phyloP scores from a whole-genome alignment of 2,888 invertebrate genomes.

The Catocala sponsa region DNA sequence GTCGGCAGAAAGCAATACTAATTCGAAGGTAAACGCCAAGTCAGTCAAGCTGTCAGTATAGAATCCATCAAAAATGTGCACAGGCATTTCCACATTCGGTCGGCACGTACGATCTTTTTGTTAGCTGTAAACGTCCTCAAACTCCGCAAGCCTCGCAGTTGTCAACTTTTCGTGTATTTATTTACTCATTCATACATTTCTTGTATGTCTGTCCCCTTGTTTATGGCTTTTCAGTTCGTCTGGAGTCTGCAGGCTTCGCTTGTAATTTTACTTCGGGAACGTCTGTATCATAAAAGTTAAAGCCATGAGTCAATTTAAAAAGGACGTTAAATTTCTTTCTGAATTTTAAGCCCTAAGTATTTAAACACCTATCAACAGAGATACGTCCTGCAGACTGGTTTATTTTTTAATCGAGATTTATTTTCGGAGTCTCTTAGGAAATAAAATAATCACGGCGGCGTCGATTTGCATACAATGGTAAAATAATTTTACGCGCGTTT shows the following conservation, averaged over 20 bases:
- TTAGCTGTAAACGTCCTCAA: slow-evolving; percentile 72
- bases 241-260: slow-evolving; percentile 35
- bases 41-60: slow-evolving; percentile 63
- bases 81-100: slow-evolving; percentile 71
- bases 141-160: slow-evolving; percentile 64
- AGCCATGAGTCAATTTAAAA: slow-evolving; percentile 54
- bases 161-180: slow-evolving; percentile 76
- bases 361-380: slow-evolving; percentile 76
- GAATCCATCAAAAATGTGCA: slow-evolving; percentile 71
- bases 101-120: slow-evolving; percentile 73
- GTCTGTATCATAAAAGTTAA: slow-evolving; percentile 61
- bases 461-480: slow-evolving; percentile 88
- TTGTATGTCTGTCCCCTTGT: slow-evolving; percentile 68
- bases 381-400: slow-evolving; percentile 69
- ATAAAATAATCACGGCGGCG: slow-evolving; percentile 87
- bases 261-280: slow-evolving; percentile 50
- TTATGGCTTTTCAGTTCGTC: slow-evolving; percentile 59
- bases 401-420: slow-evolving; percentile 85
- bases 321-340: slow-evolving; percentile 33
- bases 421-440: slow-evolving; percentile 85
- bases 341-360: slow-evolving; percentile 52
- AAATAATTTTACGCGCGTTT: slow-evolving; percentile 89
- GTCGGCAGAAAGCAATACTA: not conserved
- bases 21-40: slow-evolving; percentile 29
- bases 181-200: slow-evolving; percentile 77